Percentiles rank a stretch among this genome's conserved stretches.
Evolutionary conservation across 2,888 invertebrate genomes (phyloP).

Genomic region (Lithophane leautieri): DNA sequence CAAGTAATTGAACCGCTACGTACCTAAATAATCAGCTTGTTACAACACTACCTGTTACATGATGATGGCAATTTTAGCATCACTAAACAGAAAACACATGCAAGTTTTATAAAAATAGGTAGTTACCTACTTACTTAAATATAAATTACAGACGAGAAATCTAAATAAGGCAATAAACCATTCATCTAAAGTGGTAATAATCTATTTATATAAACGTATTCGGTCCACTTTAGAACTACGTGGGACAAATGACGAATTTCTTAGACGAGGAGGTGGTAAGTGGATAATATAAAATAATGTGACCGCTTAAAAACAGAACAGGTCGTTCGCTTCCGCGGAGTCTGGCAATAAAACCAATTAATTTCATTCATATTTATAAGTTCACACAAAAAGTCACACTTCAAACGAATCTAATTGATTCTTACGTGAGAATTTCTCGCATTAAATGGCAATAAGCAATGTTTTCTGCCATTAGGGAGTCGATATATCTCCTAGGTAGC

Average conservation of each 20-base stretch:
- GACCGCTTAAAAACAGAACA: slow-evolving; percentile 31
- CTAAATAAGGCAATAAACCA: slow-evolving; percentile 34
- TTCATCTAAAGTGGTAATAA: slow-evolving; percentile 35
- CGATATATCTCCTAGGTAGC: slow-evolving; percentile 56
- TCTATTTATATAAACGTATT: slow-evolving; percentile 37
- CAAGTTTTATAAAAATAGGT: neutral
- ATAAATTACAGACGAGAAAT: neutral
- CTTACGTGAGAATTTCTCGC: slow-evolving; percentile 48
- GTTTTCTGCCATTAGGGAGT: slow-evolving; percentile 61
- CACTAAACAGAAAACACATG: neutral
- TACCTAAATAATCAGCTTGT: too few relatives aligned
- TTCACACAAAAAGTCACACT: slow-evolving; percentile 44
- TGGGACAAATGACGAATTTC: slow-evolving; percentile 34
- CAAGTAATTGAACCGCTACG: neutral
- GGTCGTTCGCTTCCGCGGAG: slow-evolving; percentile 14
- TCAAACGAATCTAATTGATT: slow-evolving; percentile 43
- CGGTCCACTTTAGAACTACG: slow-evolving; percentile 40
- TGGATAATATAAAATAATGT: slow-evolving; percentile 44
- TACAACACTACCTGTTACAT: too few relatives aligned
- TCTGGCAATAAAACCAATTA: slow-evolving; percentile 52
- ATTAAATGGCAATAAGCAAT: slow-evolving; percentile 56
- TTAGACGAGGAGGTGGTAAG: slow-evolving; percentile 1
- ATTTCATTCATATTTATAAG: slow-evolving; percentile 54
- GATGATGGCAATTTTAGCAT: neutral
- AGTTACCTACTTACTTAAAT: neutral